Base-by-base conservation (phyloP, 2,797 vertebrate genomes). In the Pampus argenteus region DNA sequence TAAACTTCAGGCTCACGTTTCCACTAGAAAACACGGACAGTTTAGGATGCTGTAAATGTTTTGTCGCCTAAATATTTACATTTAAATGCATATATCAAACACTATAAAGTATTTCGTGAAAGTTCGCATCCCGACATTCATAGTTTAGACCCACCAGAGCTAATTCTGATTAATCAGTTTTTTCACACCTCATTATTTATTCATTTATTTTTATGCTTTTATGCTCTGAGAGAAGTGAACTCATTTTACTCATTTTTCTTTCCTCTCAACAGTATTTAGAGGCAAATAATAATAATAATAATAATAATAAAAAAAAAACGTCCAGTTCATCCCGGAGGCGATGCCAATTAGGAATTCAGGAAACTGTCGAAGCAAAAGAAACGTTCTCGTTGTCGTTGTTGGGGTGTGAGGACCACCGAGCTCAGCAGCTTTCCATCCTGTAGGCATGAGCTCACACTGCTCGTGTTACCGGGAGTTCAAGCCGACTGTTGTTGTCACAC, bases 171-270 rank as follows among this genome's bases (percentile, higher is more conserved):
- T 83, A 42, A 73, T 79, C 60, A 9, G 22, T 60, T 76, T 60
- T 76, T 68, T 82, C 68, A 66, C 69, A 65, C 56, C 71, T 85
- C 66, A 74, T 86, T 83, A 67, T 52, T 42, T 58, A n/a, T n/a
- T n/a, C n/a, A n/a, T n/a, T n/a, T n/a, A n/a, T 71, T 67, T 42
- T 71, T 47, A 60, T 58, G 44, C 78, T 49, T 52, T 54, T 31
- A 2, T n/a, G 20, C 63, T 66, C 56, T 9, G 34, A 81, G 74
- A 58, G 64, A 50, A 25, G 72, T 50, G 29, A 4, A 25, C 28
- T 58, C 18, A 2, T 25, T 66, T 66, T 10, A 25, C 28, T 58
- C 18, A 2, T 25, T 66, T 66, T 10, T 10, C 5, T 34, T 40
- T 42, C 3, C 17, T 36, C n/a, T n/a, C n/a, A n/a, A n/a, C n/a